These are phyloP conservation scores for Yponomeuta malinellus DNA, from an alignment of 2,888 invertebrate genomes.

Conservation along the genomic window DNA sequence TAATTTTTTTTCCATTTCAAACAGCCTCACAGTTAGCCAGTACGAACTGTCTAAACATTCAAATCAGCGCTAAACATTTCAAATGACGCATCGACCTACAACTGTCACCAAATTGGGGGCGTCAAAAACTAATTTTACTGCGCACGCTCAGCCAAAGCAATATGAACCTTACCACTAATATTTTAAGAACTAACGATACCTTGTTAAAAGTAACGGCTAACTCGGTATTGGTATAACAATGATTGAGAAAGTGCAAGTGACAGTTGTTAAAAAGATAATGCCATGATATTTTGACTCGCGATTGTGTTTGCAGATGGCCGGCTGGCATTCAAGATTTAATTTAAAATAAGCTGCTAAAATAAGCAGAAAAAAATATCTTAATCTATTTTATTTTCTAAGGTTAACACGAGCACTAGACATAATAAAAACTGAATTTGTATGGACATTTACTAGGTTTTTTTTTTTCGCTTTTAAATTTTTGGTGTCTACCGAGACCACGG, in stretches of 20 bases:
- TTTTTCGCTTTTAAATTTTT: too few relatives aligned
- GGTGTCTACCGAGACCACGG: too few relatives aligned
- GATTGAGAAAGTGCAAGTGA: not conserved
- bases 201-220: not conserved
- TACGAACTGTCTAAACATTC: not conserved
- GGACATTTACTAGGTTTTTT: too few relatives aligned
- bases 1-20: not conserved
- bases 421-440: too few relatives aligned
- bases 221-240: not conserved
- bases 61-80: not conserved
- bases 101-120: constrained; percentile 6
- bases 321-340: not conserved
- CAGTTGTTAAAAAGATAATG: constrained; percentile 6
- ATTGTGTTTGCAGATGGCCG: not conserved
- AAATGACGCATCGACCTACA: constrained; percentile 4
- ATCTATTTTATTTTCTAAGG: too few relatives aligned
- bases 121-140: not conserved
- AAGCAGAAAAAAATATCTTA: too few relatives aligned
- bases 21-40: not conserved
- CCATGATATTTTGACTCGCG: not conserved
- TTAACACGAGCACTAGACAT: too few relatives aligned
- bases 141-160: too few relatives aligned
- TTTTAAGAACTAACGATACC: not conserved
- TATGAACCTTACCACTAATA: not conserved
- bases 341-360: too few relatives aligned